Conservation (phyloP, 2,888 invertebrate genomes). For the Melinaea marsaeus region DNA sequence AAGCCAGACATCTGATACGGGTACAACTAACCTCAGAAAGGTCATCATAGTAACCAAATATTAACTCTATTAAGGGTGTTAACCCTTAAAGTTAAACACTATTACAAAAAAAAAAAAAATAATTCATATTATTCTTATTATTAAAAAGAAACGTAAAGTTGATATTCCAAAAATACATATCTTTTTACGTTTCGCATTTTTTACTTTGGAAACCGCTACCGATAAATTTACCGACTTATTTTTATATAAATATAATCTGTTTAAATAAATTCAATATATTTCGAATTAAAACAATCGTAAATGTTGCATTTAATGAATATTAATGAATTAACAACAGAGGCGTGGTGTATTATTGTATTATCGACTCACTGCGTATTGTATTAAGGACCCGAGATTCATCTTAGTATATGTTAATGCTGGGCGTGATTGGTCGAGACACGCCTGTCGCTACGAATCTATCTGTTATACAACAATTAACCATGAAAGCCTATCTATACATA, state of each 20-base stretch:
- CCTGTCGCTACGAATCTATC: constrained; percentile 53
- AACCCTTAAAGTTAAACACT: too few relatives aligned
- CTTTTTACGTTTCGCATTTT: too few relatives aligned
- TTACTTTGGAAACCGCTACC: too few relatives aligned
- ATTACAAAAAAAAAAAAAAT: too few relatives aligned
- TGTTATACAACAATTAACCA: neutral
- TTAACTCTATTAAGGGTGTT: too few relatives aligned
- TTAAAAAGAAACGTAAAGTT: too few relatives aligned
- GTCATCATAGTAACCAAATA: neutral
- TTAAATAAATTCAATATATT: too few relatives aligned
- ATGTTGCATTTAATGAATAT: constrained; percentile 13
- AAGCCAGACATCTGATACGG: constrained; percentile 62
- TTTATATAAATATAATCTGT: too few relatives aligned
- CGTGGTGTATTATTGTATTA: constrained; percentile 18
- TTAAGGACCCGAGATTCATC: constrained; percentile 23
- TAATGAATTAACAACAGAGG: constrained; percentile 21
- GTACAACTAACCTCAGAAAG: constrained; percentile 15
- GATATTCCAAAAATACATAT: too few relatives aligned
- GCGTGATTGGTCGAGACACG: constrained; percentile 49
- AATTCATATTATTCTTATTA: too few relatives aligned
- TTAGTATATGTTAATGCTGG: constrained; percentile 38
- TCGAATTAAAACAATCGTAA: too few relatives aligned
- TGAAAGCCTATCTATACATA: neutral
- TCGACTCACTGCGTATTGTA: constrained; percentile 23
- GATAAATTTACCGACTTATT: too few relatives aligned